Base-by-base conservation (phyloP, 2,888 invertebrate genomes). In the Himalopsyche japonica region DNA sequence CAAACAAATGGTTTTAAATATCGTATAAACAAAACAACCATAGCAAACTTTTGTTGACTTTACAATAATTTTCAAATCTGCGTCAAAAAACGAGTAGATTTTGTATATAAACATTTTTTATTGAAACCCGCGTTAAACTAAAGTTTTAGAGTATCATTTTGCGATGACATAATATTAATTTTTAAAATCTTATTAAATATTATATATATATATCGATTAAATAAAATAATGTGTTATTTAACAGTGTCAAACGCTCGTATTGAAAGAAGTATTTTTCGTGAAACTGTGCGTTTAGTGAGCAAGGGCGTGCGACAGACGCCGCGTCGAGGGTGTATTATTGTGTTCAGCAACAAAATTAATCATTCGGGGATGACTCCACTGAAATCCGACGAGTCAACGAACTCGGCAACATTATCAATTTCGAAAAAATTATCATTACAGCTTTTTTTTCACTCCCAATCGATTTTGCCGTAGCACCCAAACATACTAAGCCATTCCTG, bases 321-420 rank as follows among this genome's bases (percentile, higher is more conserved):
- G 70, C 70, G 70, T 6, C 27, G 70, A 30, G 70, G 70, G 70
- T 70, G 70, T 70, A 27, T 70, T 70, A 70, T 70, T 70, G 70
- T 30, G 57, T 34, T 70, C 76, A 76, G 43, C 57, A 82, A 82
- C 78, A 79, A 79, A 64, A 82, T 82, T 82, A 82, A 82, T 82
- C 57, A 82, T 57, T 20, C 32, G 77, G 76, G 48, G 24, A 79
- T 82, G 82, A 82, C 43, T 82, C 7, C 30, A 27, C 82, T 57
- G 82, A 78, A 82, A 32, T 48, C 79, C 76, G 37, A 43, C 70
- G 48, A 79, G 82, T 82, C 82, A 82, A 78, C 78, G 79, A 79
- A 57, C 78, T 77, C 77, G 15, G n/a, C n/a, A n/a, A 37, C 77
- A 77, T 77, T 70, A 70, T 77, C 77, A 34, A 37, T 77, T 77